phyloP scores from a whole-genome alignment of 2,888 invertebrate species.

The Ecliptopera silaceata region DNA sequence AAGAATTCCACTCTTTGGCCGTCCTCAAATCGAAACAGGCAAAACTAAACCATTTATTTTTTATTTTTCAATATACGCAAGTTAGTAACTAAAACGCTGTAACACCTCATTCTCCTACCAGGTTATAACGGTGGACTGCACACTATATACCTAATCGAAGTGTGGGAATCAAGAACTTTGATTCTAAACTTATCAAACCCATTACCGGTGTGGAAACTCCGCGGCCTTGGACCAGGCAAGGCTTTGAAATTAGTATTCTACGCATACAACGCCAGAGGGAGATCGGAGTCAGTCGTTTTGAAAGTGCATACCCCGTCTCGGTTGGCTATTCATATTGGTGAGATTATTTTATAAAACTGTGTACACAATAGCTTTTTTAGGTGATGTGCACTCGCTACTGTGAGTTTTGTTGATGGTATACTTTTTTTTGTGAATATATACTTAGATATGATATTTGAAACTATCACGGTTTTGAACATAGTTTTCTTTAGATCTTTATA shows the following conservation, averaged over 20 bases:
- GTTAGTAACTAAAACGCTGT: no score
- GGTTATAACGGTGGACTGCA: conserved; percentile 92
- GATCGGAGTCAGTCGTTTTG: conserved; percentile 86
- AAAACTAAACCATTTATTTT: no score
- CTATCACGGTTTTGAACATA: no score
- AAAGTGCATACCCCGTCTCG: conserved; percentile 68
- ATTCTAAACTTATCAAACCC: conserved; percentile 88
- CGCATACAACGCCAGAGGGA: conserved; percentile 92
- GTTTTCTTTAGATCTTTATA: no score
- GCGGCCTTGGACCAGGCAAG: conserved; percentile 90
- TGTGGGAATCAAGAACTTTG: conserved; percentile 83
- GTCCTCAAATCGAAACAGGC: no score
- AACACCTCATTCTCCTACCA: conserved; percentile 17
- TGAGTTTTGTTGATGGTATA: no score
- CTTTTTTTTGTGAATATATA: no score
- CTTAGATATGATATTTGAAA: no score
- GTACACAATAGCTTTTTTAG: no score
- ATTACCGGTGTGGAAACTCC: conserved; percentile 89
- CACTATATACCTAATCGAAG: conserved; percentile 88
- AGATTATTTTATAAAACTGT: neutral
- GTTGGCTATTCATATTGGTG: conserved; percentile 70
- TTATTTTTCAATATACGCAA: no score
- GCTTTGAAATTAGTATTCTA: conserved; percentile 90
- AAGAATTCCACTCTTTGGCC: no score
- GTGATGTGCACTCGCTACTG: no score